A percentile compares a stretch with the other conserved stretches of the same genome.
phyloP scores from a whole-genome alignment of 53 echinoderm and acorn worm species.

The Arbacia lixula region DNA sequence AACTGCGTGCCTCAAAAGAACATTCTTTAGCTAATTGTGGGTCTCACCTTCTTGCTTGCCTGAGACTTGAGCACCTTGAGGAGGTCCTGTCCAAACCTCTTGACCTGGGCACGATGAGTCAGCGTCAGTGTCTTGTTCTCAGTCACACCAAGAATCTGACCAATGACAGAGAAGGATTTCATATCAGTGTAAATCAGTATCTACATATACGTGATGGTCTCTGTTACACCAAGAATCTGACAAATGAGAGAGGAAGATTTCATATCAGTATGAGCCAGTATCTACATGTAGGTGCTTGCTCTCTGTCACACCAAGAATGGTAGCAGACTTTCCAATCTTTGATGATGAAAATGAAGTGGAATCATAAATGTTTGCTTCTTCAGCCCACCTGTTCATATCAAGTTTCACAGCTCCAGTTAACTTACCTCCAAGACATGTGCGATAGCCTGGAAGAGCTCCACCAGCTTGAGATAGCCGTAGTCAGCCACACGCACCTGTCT shows the following conservation, averaged over 20 bases:
- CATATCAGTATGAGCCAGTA: too few relatives aligned
- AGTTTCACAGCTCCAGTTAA: background rate
- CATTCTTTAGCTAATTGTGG: background rate
- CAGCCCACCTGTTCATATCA: too few relatives aligned
- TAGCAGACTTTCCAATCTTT: background rate
- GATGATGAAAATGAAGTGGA: too few relatives aligned
- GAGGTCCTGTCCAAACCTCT: slow-evolving; percentile 87
- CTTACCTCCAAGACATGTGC: slow-evolving; percentile 89
- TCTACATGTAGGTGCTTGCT: too few relatives aligned
- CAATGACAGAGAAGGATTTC: too few relatives aligned
- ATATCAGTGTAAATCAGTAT: too few relatives aligned
- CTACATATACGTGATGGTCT: too few relatives aligned
- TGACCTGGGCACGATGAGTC: slow-evolving; percentile 84
- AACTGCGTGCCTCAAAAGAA: background rate
- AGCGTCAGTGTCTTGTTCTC: slow-evolving; percentile 87
- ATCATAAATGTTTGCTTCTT: too few relatives aligned
- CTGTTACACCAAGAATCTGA: too few relatives aligned
- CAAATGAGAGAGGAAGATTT: too few relatives aligned
- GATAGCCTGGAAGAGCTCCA: slow-evolving; percentile 94
- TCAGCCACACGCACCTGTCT: slow-evolving; percentile 97
- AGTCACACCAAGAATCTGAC: slow-evolving; percentile 86
- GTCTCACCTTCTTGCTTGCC: slow-evolving; percentile 92
- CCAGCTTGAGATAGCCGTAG: slow-evolving; percentile 94
- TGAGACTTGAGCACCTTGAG: slow-evolving; percentile 96
- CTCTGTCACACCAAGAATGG: background rate